Evolutionary conservation across 1,140 invertebrate genomes (phyloP).

Genomic region (Subanguina moxae): DNA sequence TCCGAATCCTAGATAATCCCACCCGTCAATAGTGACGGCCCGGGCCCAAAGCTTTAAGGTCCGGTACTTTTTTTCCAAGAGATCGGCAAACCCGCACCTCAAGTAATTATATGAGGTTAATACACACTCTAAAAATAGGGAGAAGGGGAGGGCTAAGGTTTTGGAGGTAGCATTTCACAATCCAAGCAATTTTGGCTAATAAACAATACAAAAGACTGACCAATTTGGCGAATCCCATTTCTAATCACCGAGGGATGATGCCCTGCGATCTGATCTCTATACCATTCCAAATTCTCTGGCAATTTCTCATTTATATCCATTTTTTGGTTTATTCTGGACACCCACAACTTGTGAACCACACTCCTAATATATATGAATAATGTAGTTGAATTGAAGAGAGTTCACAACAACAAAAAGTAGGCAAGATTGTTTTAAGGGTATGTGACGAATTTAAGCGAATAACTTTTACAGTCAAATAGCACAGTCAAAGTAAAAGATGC

Average conservation of each 20-base stretch:
- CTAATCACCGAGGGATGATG: constrained; percentile 55
- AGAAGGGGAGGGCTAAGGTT: background rate
- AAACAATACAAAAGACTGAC: constrained; percentile 35
- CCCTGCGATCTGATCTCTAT: constrained; percentile 55
- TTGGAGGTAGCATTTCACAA: background rate
- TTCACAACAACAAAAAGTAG: too few species aligned
- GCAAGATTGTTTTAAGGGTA: too few species aligned
- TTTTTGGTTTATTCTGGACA: background rate
- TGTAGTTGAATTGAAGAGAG: too few species aligned
- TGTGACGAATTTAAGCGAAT: too few species aligned
- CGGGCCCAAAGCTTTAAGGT: too few species aligned
- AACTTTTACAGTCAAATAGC: too few species aligned
- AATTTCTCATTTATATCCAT: constrained; percentile 12
- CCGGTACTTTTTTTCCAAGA: constrained; percentile 26
- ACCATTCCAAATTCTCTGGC: constrained; percentile 45
- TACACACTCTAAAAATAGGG: too few species aligned
- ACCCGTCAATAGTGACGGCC: too few species aligned
- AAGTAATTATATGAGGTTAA: background rate
- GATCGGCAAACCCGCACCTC: background rate
- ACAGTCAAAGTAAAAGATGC: too few species aligned
- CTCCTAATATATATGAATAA: too few species aligned
- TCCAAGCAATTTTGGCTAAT: constrained; percentile 2
- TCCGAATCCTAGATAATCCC: too few species aligned
- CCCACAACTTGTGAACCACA: too few species aligned
- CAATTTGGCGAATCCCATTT: constrained; percentile 55